Percentiles rank a stretch among this genome's conserved stretches.
Conservation (phyloP, 37 sponge, comb jelly and placozoan genomes). For the Halichondria panicea region DNA sequence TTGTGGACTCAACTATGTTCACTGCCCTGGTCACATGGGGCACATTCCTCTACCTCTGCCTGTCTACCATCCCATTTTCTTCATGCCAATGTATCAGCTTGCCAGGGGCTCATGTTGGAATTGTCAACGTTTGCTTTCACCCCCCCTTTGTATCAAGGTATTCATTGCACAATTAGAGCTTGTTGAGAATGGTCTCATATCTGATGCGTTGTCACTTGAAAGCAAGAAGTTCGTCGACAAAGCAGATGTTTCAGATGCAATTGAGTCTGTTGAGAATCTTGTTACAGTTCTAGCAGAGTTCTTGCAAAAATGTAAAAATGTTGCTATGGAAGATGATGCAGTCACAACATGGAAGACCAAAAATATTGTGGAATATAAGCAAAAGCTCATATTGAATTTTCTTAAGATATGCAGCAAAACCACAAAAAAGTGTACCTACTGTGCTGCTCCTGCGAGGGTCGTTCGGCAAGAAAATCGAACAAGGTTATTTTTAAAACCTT, state of each 20-base stretch:
- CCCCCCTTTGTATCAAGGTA: constrained; percentile 27
- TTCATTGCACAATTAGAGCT: constrained; percentile 69
- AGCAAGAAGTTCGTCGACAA: not conserved
- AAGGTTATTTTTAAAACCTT: constrained; percentile 64
- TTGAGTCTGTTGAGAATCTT: constrained; percentile 5
- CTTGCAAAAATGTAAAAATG: constrained; percentile 3
- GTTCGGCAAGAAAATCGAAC: constrained; percentile 64
- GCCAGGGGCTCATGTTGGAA: constrained; percentile 60
- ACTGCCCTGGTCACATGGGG: constrained; percentile 97
- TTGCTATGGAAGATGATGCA: not conserved
- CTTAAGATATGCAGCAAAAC: constrained; percentile 20
- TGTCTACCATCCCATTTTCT: constrained; percentile 92
- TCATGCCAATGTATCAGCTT: constrained; percentile 47
- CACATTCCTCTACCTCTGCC: constrained; percentile 94
- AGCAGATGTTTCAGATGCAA: not conserved
- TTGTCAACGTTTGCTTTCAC: constrained; percentile 68
- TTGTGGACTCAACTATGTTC: constrained; percentile 77
- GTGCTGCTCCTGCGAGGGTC: constrained; percentile 71
- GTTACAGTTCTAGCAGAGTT: not conserved
- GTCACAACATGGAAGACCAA: constrained; percentile 23
- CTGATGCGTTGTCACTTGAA: constrained; percentile 63
- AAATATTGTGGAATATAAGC: constrained; percentile 53
- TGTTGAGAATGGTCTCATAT: constrained; percentile 51
- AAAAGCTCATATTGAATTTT: constrained; percentile 40
- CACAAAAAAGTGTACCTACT: constrained; percentile 66